phyloP scores from a whole-genome alignment of 2,888 invertebrate species.

The Invenusta paracnida region DNA sequence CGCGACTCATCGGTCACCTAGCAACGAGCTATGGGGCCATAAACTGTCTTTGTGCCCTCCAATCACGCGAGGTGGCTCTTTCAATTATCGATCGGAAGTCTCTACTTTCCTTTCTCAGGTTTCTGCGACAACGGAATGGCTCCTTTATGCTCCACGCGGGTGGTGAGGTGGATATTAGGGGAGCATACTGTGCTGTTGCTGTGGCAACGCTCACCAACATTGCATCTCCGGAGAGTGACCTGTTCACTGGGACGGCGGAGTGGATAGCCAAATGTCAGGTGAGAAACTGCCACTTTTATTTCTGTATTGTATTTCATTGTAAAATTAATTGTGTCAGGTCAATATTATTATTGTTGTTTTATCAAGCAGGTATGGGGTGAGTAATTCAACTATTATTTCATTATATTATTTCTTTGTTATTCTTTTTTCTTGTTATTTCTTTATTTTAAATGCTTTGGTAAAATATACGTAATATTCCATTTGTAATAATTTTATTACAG shows the following conservation, averaged over 20 bases:
- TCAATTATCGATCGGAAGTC: constrained; percentile 73
- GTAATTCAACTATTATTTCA: no score
- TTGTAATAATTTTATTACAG: no score
- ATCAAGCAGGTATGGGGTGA: no score
- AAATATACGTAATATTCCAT: no score
- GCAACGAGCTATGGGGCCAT: constrained; percentile 96
- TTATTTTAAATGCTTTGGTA: no score
- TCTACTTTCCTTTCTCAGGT: constrained; percentile 73
- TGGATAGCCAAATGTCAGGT: constrained; percentile 72
- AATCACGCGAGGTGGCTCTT: constrained; percentile 73
- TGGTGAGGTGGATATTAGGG: constrained; percentile 88
- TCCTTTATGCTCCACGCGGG: constrained; percentile 82
- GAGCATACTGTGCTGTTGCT: constrained; percentile 90
- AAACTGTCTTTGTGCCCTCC: constrained; percentile 74
- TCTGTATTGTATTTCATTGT: no score
- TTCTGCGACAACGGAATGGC: constrained; percentile 76
- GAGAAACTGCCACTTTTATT: constrained; percentile 43
- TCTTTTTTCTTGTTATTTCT: no score
- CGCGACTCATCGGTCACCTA: constrained; percentile 82
- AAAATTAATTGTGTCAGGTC: no score
- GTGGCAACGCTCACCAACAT: constrained; percentile 80
- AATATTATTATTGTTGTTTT: no score
- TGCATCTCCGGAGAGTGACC: constrained; percentile 68
- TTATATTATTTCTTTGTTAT: no score
- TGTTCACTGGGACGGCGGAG: constrained; percentile 79